Percentiles rank a stretch among this genome's conserved stretches.
Evolutionary conservation across 2,113 vertebrate genomes (phyloP).

Genomic region (Hoplias malabaricus): DNA sequence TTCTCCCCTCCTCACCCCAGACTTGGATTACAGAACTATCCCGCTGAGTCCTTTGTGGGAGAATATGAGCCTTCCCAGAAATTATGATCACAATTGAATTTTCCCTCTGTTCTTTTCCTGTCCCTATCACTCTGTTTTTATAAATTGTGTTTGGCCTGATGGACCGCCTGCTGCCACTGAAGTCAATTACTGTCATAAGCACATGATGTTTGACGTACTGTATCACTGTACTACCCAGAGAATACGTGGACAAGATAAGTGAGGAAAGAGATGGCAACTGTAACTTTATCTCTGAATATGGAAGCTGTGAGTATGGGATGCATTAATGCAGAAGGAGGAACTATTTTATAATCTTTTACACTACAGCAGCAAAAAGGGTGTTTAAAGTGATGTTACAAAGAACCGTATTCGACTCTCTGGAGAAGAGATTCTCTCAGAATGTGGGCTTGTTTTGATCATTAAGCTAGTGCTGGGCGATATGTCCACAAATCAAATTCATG

Average conservation of each 20-base stretch:
- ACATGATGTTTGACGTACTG: slow-evolving; percentile 1
- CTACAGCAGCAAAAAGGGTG: too few relatives aligned
- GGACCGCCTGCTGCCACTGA: not conserved
- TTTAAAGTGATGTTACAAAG: too few relatives aligned
- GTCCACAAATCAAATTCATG: too few relatives aligned
- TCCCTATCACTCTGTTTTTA: slow-evolving; percentile 19
- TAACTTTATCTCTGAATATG: not conserved
- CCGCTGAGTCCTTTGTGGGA: slow-evolving; percentile 8
- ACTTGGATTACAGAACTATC: slow-evolving; percentile 14
- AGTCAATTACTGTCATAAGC: slow-evolving; percentile 27
- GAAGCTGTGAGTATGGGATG: not conserved
- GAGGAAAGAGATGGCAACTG: not conserved
- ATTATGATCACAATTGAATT: slow-evolving; percentile 7
- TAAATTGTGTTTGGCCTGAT: slow-evolving; percentile 18
- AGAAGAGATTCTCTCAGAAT: too few relatives aligned
- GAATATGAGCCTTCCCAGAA: not conserved
- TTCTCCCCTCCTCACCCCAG: not conserved
- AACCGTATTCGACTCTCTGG: too few relatives aligned
- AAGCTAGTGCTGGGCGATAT: too few relatives aligned
- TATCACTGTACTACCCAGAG: not conserved
- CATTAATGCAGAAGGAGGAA: not conserved
- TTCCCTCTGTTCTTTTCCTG: not conserved
- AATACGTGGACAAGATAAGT: slow-evolving; percentile 13
- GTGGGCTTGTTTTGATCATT: too few relatives aligned
- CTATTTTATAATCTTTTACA: not conserved